Evolutionary conservation across 1,140 invertebrate genomes (phyloP).

Genomic region (Globodera ellingtonae): DNA sequence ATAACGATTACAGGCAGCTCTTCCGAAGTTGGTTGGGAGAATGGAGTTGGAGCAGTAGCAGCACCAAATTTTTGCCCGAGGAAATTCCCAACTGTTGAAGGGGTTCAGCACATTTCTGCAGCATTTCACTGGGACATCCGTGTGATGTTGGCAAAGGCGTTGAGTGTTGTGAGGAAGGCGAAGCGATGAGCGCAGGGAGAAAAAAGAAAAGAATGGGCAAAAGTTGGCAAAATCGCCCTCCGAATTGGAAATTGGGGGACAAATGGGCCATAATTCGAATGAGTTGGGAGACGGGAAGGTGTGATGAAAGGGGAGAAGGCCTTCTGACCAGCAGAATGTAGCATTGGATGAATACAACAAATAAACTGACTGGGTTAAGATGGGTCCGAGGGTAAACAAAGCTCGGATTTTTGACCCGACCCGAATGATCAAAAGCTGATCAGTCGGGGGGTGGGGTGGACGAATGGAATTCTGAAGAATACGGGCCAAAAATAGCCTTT

Average conservation of each 20-base stretch:
- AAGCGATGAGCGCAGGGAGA: neutral
- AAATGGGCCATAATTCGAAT: neutral
- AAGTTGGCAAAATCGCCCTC: neutral
- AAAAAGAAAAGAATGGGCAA: neutral
- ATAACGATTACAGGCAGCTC: neutral
- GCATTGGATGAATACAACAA: neutral
- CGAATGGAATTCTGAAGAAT: neutral
- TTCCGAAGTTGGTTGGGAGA: conserved; percentile 13
- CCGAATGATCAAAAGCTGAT: conserved; percentile 2
- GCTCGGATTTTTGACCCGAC: neutral
- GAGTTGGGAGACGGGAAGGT: neutral
- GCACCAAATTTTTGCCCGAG: neutral
- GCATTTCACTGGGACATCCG: conserved; percentile 2
- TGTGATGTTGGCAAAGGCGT: neutral
- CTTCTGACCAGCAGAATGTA: neutral
- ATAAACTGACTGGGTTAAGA: neutral
- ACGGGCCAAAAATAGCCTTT: too few relatives aligned
- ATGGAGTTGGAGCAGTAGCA: conserved; percentile 6
- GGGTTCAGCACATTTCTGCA: conserved; percentile 7
- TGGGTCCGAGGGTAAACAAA: neutral
- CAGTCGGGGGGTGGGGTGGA: neutral
- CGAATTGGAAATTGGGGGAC: neutral
- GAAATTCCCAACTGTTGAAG: conserved; percentile 1
- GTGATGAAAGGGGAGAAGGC: neutral
- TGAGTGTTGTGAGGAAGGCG: neutral